A percentile compares a stretch with the other conserved stretches of the same genome.
phyloP scores from a whole-genome alignment of 2,797 vertebrate genomes.

The Lophura swinhoii region DNA sequence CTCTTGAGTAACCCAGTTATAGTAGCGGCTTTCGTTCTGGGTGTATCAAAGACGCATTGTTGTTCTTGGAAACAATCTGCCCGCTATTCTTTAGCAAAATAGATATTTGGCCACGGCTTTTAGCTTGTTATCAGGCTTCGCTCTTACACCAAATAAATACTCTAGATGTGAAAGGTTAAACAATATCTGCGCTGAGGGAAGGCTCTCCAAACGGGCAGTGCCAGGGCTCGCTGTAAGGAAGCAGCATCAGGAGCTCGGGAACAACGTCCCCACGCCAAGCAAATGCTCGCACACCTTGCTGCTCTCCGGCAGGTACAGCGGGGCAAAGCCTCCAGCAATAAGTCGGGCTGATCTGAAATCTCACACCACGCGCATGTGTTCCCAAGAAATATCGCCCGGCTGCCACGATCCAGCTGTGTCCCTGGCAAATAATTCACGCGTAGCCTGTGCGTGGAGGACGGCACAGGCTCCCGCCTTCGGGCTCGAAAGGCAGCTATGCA shows the following conservation, averaged over 20 bases:
- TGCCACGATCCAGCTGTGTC: neutral
- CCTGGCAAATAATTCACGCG: slow-evolving; percentile 39
- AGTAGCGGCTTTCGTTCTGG: slow-evolving; percentile 63
- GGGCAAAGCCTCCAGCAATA: slow-evolving; percentile 1
- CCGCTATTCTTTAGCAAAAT: slow-evolving; percentile 65
- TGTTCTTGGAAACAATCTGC: slow-evolving; percentile 70
- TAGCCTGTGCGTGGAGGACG: slow-evolving; percentile 11
- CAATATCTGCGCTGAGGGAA: slow-evolving; percentile 9
- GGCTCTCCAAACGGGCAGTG: neutral
- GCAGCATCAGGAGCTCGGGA: slow-evolving; percentile 11
- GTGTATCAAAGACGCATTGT: slow-evolving; percentile 66
- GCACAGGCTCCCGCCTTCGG: slow-evolving; percentile 2
- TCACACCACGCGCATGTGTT: neutral
- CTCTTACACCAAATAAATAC: slow-evolving; percentile 56
- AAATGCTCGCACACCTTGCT: neutral
- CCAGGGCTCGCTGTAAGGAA: slow-evolving; percentile 18
- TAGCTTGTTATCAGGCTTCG: slow-evolving; percentile 62
- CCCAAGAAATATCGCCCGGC: neutral
- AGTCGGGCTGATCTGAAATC: neutral
- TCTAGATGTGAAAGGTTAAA: slow-evolving; percentile 51
- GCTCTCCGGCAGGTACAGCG: slow-evolving; percentile 10
- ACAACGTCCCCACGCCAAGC: neutral
- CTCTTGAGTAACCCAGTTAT: slow-evolving; percentile 59
- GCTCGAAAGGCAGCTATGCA: slow-evolving; percentile 25
- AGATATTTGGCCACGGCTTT: slow-evolving; percentile 73